Percentiles rank a stretch among this genome's conserved stretches.
phyloP scores from a whole-genome alignment of 2,888 invertebrate genomes.

The Epiblema foenella region DNA sequence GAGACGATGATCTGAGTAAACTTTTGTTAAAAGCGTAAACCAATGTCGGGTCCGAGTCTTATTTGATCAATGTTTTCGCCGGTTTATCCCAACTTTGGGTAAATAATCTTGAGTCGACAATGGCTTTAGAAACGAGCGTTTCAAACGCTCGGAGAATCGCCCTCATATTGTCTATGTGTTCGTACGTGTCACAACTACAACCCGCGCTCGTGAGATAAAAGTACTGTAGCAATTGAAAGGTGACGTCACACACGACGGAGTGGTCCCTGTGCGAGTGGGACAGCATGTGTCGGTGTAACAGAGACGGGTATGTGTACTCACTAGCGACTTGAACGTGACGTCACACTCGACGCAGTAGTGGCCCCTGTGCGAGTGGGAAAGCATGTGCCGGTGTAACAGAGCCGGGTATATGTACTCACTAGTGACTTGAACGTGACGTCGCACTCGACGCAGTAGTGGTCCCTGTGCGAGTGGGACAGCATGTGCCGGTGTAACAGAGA shows the following conservation, averaged over 20 bases:
- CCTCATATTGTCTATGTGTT: too few species aligned
- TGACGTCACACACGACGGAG: constrained; percentile 77
- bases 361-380: constrained; percentile 62
- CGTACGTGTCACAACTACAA: too few species aligned
- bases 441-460: constrained; percentile 79
- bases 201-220: too few species aligned
- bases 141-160: too few species aligned
- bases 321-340: constrained; percentile 68
- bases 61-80: too few species aligned
- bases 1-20: too few species aligned
- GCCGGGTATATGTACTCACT: constrained; percentile 55
- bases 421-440: constrained; percentile 70
- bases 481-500: constrained; percentile 67
- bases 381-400: constrained; percentile 63
- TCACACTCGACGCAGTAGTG: constrained; percentile 81
- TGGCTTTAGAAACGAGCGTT: too few species aligned
- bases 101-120: too few species aligned
- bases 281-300: constrained; percentile 63
- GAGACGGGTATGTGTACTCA: constrained; percentile 51
- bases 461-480: constrained; percentile 60
- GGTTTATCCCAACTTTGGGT: too few species aligned
- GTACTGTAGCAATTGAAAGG: constrained; percentile 69
- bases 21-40: too few species aligned
- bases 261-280: constrained; percentile 65
- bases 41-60: too few species aligned